Conservation (phyloP, 2,113 vertebrate genomes). For the Vimba vimba region DNA sequence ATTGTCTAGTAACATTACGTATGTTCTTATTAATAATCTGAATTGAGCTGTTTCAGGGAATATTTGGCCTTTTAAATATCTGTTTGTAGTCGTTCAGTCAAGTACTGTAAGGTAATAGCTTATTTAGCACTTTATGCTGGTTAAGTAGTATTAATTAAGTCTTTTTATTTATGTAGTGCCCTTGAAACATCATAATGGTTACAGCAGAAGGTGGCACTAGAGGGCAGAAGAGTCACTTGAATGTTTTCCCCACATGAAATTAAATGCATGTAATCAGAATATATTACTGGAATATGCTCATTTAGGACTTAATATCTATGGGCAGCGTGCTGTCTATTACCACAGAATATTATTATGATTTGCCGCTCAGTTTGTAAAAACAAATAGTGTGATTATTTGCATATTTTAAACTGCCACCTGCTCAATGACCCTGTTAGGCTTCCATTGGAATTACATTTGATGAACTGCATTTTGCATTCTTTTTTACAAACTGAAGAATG, state of each 20-base stretch:
- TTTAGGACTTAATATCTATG: background rate
- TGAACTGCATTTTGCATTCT: background rate
- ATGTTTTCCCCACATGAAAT: background rate
- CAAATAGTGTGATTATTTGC: conserved; percentile 6
- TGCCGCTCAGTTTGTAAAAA: background rate
- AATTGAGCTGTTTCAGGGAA: background rate
- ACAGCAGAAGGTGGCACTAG: conserved; percentile 19
- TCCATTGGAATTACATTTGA: background rate
- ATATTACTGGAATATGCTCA: background rate
- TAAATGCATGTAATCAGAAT: background rate
- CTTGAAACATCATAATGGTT: background rate
- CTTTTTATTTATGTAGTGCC: background rate
- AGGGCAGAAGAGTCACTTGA: conserved; percentile 25
- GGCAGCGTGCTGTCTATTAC: background rate
- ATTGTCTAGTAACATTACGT: background rate
- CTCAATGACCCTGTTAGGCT: background rate
- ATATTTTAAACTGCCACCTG: background rate
- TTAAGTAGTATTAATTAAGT: conserved; percentile 4
- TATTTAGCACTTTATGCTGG: conserved; percentile 11
- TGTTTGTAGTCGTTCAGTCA: background rate
- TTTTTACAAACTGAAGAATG: background rate
- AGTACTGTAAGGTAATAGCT: background rate
- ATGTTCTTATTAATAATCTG: background rate
- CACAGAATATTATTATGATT: background rate
- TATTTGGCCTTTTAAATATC: background rate